Evolutionary conservation across 2,888 invertebrate genomes (phyloP).

Genomic region (Drosophila infuscata): DNA sequence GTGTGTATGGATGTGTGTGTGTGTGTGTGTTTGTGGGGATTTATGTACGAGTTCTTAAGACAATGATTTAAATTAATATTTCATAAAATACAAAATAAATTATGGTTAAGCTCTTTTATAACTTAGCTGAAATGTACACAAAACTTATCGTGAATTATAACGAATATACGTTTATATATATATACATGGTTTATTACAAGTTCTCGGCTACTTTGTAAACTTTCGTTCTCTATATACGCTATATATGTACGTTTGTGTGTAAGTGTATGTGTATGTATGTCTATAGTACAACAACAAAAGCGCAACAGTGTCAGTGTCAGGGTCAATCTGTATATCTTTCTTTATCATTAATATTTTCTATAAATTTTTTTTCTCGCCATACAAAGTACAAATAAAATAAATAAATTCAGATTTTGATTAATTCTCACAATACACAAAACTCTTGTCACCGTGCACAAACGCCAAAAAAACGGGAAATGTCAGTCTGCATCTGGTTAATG

Average conservation of each 20-base stretch:
- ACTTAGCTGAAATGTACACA: constrained; percentile 75
- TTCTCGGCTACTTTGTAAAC: constrained; percentile 45
- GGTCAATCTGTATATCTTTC: constrained; percentile 59
- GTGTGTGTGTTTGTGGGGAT: constrained; percentile 18
- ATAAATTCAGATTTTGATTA: constrained; percentile 48
- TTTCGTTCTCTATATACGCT: constrained; percentile 44
- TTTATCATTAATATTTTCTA: constrained; percentile 15
- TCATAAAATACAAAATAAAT: constrained; percentile 74
- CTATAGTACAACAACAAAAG: constrained; percentile 78
- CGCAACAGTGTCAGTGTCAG: constrained; percentile 78
- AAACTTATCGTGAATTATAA: constrained; percentile 69
- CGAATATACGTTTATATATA: constrained; percentile 37
- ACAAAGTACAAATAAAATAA: constrained; percentile 43
- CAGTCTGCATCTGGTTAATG: constrained; percentile 48
- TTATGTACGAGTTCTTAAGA: constrained; percentile 40
- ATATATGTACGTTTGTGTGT: constrained; percentile 37
- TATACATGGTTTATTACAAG: constrained; percentile 67
- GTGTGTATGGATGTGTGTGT: constrained; percentile 10
- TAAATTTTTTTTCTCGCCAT: constrained; percentile 34
- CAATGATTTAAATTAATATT: constrained; percentile 57
- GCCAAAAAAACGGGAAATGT: constrained; percentile 45
- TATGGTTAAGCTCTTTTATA: constrained; percentile 63
- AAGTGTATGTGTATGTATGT: constrained; percentile 46
- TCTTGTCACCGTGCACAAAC: constrained; percentile 71
- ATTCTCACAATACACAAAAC: constrained; percentile 48